Conservation (phyloP, 2,888 invertebrate species). For the Junonia oenone region DNA sequence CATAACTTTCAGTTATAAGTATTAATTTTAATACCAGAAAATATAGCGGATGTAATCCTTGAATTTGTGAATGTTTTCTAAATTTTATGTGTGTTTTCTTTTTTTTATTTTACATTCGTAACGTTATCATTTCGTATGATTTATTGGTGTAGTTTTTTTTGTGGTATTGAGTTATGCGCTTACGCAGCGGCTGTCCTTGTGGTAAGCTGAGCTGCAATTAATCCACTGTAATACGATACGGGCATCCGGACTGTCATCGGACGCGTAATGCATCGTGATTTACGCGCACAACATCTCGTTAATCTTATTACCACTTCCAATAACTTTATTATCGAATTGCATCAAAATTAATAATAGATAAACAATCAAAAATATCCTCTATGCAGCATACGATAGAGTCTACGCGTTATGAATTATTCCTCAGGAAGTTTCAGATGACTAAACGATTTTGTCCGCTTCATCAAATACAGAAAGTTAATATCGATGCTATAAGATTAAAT, state of each 20-base stretch:
- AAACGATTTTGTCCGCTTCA: constrained; percentile 62
- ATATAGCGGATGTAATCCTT: background rate
- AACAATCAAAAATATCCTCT: constrained; percentile 55
- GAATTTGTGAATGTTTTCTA: background rate
- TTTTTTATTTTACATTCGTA: background rate
- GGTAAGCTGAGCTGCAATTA: constrained; percentile 58
- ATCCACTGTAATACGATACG: constrained; percentile 74
- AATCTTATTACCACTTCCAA: constrained; percentile 79
- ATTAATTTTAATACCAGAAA: constrained; percentile 14
- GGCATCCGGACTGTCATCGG: constrained; percentile 62
- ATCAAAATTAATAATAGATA: constrained; percentile 25
- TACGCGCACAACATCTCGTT: constrained; percentile 69
- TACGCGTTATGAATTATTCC: constrained; percentile 20
- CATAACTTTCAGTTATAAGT: constrained; percentile 15
- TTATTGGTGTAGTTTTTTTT: background rate
- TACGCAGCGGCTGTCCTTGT: constrained; percentile 37
- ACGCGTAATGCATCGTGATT: constrained; percentile 77
- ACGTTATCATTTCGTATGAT: background rate
- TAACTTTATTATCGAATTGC: constrained; percentile 69
- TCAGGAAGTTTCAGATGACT: constrained; percentile 71
- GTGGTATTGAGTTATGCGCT: constrained; percentile 27
- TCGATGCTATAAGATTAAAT: constrained; percentile 59
- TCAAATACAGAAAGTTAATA: constrained; percentile 55
- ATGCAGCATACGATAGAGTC: constrained; percentile 29
- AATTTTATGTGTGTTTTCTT: background rate